These are phyloP conservation scores for Cynoglossus semilaevis DNA, from an alignment of 2,113 vertebrate species.

Conservation along the genomic window DNA sequence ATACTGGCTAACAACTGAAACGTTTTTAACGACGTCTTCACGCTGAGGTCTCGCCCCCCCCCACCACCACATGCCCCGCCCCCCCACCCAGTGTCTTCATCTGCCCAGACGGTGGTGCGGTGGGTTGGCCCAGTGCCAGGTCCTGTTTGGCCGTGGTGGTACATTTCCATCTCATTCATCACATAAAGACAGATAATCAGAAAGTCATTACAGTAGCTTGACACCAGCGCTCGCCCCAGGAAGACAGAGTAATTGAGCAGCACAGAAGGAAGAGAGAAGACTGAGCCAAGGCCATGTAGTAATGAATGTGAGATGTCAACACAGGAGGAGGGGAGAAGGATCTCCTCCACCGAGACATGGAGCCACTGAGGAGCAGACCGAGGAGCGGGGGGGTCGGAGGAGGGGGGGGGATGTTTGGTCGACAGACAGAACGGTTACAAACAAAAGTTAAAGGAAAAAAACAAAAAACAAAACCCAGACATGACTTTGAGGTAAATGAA, in stretches of 20 bases:
- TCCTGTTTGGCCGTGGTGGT: slow-evolving; percentile 65
- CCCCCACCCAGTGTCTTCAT: slow-evolving; percentile 25
- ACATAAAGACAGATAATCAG: slow-evolving; percentile 85
- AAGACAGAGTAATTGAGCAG: slow-evolving; percentile 88
- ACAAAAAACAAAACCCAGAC: slow-evolving; percentile 23
- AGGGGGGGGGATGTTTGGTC: slow-evolving; percentile 18
- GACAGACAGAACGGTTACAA: slow-evolving; percentile 22
- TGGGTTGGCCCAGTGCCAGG: slow-evolving; percentile 63
- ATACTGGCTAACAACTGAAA: too few species aligned
- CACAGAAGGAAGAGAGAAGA: slow-evolving; percentile 73
- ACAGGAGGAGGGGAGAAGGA: slow-evolving; percentile 39
- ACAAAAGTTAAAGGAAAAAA: slow-evolving; percentile 6
- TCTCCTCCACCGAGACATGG: slow-evolving; percentile 32
- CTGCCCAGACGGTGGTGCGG: slow-evolving; percentile 51
- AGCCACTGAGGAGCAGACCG: slow-evolving; percentile 38
- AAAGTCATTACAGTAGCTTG: slow-evolving; percentile 85
- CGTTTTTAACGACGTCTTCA: too few species aligned
- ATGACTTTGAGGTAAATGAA: slow-evolving; percentile 56
- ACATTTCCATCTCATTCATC: slow-evolving; percentile 88
- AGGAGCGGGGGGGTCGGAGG: slow-evolving; percentile 26
- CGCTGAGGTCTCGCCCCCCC: slow-evolving; percentile 19
- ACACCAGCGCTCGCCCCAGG: slow-evolving; percentile 78
- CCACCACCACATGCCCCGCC: too few species aligned
- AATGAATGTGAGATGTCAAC: slow-evolving; percentile 77
- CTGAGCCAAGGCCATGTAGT: slow-evolving; percentile 77